Evolutionary conservation across 1,140 invertebrate genomes (phyloP), one percentile per base, ranked within the genome.

Genomic region (Drosophila ficusphila): DNA sequence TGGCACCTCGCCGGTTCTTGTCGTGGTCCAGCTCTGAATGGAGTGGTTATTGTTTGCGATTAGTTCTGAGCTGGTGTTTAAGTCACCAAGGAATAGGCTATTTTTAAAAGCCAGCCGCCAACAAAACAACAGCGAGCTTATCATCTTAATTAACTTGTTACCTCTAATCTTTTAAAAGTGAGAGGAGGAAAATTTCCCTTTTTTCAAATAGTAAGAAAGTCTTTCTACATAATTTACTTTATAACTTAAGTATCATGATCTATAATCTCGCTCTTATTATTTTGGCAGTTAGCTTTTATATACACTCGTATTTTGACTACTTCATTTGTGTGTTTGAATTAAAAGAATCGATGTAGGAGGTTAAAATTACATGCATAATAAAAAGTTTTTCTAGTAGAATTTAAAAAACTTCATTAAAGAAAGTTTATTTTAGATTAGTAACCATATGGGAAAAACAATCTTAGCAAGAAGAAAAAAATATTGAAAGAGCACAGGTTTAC

Each of bases 1-100:
- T 92, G 1, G 93, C 93, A 31, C 88, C 89, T 12, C 90, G 71
- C 1, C 90, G 76, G 31, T 67, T 79, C 68, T 91, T 91, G 19
- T 58, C 74, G 34, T 91, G 76, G 47, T 90, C 79, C 25, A 77
- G 36, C 27, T 90, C 73, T 90, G 39, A 5, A 49, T 41, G 18
- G 8, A 49, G 16, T 27, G 6, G 25, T 36, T 16, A 8, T n/a
- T 0, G 14, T 12, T 33, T 9, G 2, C 8, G n/a, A 51, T 19
- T 49, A 12, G 9, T 16, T 29, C 2, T 6, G 3, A 11, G 7
- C 5, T n/a, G 5, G 14, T 14, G 0, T 6, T 29, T 11, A 3
- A 19, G 7, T 27, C 7, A 11, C 23, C 12, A 14, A 9, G 23
- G 41, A 44, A 27, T 42, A 12, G 3, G 19, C 18, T 42, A 8